These are phyloP conservation scores for Tyto alba DNA, from an alignment of 2,113 vertebrate genomes.

Conservation along the genomic window DNA sequence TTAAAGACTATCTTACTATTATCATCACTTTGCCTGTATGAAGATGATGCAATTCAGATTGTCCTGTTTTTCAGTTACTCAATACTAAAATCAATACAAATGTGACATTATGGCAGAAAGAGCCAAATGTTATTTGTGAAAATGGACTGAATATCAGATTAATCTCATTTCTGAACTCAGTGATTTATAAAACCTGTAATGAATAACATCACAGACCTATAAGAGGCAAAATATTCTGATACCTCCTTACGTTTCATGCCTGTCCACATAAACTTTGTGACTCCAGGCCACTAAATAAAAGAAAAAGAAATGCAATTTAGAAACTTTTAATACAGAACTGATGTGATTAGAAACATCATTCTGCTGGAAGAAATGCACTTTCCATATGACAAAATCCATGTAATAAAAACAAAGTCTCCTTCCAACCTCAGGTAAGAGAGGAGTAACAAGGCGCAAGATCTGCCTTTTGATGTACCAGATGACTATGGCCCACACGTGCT, in stretches of 20 bases:
- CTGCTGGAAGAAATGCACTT: not conserved
- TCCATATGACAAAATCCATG: not conserved
- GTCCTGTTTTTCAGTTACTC: not conserved
- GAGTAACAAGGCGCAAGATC: not conserved
- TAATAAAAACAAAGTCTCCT: not conserved
- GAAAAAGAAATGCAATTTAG: not conserved
- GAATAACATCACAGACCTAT: not conserved
- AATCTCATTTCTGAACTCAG: not conserved
- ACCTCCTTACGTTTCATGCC: accelerated
- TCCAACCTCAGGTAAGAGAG: not conserved
- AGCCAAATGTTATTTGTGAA: not conserved
- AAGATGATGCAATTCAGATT: not conserved
- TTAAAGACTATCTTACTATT: not conserved
- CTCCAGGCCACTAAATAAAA: not conserved
- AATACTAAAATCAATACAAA: not conserved
- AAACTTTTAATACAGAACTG: not conserved
- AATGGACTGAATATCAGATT: not conserved
- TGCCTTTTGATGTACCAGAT: accelerated
- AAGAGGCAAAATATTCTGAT: not conserved
- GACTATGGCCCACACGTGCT: accelerated
- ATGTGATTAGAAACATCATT: not conserved
- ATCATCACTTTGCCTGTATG: not conserved
- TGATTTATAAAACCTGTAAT: not conserved
- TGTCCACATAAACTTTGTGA: not conserved
- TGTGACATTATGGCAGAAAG: not conserved